Conservation (phyloP, 2,797 vertebrate genomes). For the Danio choprae region DNA sequence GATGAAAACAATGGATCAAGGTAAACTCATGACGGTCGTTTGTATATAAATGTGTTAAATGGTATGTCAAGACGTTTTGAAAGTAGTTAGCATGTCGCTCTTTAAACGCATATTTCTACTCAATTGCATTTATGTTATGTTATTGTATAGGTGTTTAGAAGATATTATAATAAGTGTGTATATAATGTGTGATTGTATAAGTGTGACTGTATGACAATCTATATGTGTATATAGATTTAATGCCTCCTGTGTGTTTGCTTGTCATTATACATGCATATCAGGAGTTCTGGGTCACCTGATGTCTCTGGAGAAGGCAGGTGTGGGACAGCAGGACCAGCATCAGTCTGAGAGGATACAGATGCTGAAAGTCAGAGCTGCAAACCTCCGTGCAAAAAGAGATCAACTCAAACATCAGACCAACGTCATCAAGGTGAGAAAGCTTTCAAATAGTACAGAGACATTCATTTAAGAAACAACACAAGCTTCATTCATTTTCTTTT, state of each 20-base stretch:
- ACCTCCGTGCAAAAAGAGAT: slow-evolving; percentile 76
- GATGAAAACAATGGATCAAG: slow-evolving; percentile 9
- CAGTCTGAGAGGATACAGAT: slow-evolving; percentile 61
- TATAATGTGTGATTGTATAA: too few relatives aligned
- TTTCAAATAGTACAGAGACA: background rate
- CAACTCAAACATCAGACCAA: slow-evolving; percentile 74
- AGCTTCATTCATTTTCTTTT: too few relatives aligned
- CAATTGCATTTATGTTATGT: too few relatives aligned
- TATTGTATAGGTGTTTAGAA: background rate
- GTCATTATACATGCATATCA: slow-evolving; percentile 54
- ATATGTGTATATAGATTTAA: too few relatives aligned
- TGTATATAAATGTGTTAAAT: background rate
- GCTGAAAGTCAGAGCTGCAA: slow-evolving; percentile 65
- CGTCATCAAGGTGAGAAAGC: slow-evolving; percentile 69
- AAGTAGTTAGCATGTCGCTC: background rate
- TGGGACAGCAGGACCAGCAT: slow-evolving; percentile 45
- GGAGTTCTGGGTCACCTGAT: slow-evolving; percentile 81
- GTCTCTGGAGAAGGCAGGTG: slow-evolving; percentile 71
- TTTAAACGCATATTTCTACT: too few relatives aligned
- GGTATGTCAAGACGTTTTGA: background rate
- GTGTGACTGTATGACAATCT: too few relatives aligned
- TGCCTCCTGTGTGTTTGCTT: background rate
- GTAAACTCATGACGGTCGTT: background rate
- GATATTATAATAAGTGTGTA: too few relatives aligned
- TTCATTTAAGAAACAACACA: too few relatives aligned